Evolutionary conservation across 2,797 vertebrate species (phyloP), one percentile per base, ranked within the genome.

Genomic region (Xiphorhynchus erythropygius): DNA sequence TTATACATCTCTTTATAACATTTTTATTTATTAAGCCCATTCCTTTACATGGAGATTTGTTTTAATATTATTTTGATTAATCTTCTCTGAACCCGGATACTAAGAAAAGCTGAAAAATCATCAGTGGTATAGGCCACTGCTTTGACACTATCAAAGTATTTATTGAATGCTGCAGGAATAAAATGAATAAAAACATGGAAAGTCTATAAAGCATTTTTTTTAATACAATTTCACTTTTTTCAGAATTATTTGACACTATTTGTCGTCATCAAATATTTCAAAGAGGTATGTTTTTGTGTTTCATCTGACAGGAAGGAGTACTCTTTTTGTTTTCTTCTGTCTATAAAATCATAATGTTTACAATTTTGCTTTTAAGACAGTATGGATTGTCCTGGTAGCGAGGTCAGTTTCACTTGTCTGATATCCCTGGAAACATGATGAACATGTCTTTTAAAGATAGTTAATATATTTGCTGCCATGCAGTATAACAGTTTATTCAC

Each of bases 361-460:
- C 25, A 75, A 46, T 75, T 94, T 77, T 88, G 11, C 24, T 83
- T 93, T 78, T 69, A 74, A 67, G 27, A 49, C 11, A 44, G 12
- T 39, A 56, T 2, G 8, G 49, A 77, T 77, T 77, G 37, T 77
- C 25, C 42, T 46, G 56, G n/a, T 47, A 60, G 14, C 62, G 68
- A 85, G 81, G 64, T 89, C 60, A 89, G 35, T 77, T 84, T 80
- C 15, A 42, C 60, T 68, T 79, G 50, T 64, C 76, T 91, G 64
- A 93, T 63, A 77, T 76, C 33, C 32, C 33, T 2, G 4, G 22
- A 65, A 74, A 42, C 28, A 64, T 27, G 60, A 92, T 60, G 79
- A 95, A 60, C 49, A 57, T 8, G 25, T 89, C 19, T 91, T 94
- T 94, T 85, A 92, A 83, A 80, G n/a, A 28, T 33, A 41, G 65